Evolutionary conservation across 2,888 invertebrate genomes (phyloP).

Genomic region (Heliconius erato): DNA sequence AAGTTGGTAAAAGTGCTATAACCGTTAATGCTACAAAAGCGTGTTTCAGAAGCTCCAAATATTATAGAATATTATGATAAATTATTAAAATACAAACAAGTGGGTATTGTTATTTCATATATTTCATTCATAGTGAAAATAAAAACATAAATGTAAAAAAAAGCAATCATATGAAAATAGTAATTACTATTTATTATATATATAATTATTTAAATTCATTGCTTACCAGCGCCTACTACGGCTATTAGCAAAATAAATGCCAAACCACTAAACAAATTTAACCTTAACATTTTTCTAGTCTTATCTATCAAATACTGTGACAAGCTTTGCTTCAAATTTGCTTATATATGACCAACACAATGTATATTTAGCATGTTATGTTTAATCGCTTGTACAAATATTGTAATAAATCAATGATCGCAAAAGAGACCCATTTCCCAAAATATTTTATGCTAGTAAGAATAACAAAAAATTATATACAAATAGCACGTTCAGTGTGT

Average conservation of each 20-base stretch:
- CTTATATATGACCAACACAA: conserved; percentile 36
- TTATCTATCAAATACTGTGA: conserved; percentile 29
- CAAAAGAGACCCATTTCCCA: not conserved
- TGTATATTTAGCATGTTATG: conserved; percentile 17
- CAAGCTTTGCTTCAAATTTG: not conserved
- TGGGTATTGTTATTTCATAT: no score
- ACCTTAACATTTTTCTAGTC: conserved; percentile 47
- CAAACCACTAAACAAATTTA: conserved; percentile 39
- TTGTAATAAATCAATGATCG: not conserved
- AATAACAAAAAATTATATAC: not conserved
- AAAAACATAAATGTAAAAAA: no score
- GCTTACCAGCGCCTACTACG: conserved; percentile 48
- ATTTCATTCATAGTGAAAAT: no score
- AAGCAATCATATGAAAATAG: no score
- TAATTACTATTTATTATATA: no score
- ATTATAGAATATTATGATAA: no score
- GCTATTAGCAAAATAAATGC: conserved; percentile 35
- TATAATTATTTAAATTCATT: not conserved
- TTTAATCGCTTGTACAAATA: conserved; percentile 18
- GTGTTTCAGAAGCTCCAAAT: no score
- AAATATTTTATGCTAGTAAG: not conserved
- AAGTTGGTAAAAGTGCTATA: not conserved
- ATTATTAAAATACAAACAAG: no score
- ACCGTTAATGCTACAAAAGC: not conserved
- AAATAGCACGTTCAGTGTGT: not conserved